Base-by-base conservation (phyloP, 1,140 invertebrate species). In the Bombus terrestris region DNA sequence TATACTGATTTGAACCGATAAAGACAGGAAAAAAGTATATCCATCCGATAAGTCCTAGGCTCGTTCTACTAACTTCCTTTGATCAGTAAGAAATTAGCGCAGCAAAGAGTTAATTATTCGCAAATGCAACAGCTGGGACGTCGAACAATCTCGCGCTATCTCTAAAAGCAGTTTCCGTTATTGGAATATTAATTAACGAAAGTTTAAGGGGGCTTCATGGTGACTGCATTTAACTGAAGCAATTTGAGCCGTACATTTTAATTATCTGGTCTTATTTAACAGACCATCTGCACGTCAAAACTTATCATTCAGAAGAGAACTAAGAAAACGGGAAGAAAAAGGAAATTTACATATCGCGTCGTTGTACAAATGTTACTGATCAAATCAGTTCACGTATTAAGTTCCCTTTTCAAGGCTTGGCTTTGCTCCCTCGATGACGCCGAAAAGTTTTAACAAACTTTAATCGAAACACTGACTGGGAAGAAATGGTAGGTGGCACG, bases 151-250 rank as follows among this genome's bases (percentile, higher is more conserved):
- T 71, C n/a, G n/a, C 28, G 13, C 66, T 28, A 69, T 78, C 64
- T 59, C 5, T 37, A 35, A 47, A 47, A 39, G 13, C 37, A 59
- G 47, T 3, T 37, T 32, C 66, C 13, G 37, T 35, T 69, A 71
- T 84, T 66, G 75, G 66, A 71, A 43, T 71, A 84, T 79, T 79
- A 84, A 84, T 84, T 84, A 79, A 25, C 82, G 13, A 39, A 79
- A 84, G 37, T 69, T 79, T 78, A 79, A 79, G 64, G 32, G 66
- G 4, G 28, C n/a, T 59, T 74, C 64, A 9, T 57, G 10, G 39
- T 37, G 35, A 77, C 22, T 57, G 64, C 10, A 76, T 69, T 77
- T 32, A 77, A 41, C 64, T 75, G 18, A 25, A 69, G 43, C 74
- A 53, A 69, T 32, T 32, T 37, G 10, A n/a, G 43, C 57, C 32